These are phyloP conservation scores for Sarcophilus harrisii DNA, from an alignment of 2,797 vertebrate species.

Conservation along the genomic window DNA sequence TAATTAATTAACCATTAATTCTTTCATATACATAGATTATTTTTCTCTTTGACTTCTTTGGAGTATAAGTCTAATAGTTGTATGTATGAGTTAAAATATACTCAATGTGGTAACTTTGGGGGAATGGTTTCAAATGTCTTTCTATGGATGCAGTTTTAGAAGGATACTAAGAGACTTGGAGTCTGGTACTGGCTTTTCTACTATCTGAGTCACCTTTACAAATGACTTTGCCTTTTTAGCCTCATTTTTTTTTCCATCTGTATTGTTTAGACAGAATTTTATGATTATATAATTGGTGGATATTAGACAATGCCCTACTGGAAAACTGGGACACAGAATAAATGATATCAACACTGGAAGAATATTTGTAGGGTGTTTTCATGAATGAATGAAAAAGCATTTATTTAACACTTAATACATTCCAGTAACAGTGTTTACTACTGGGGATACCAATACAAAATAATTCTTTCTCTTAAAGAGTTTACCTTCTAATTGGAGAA, in stretches of 20 bases:
- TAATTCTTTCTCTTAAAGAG: not conserved
- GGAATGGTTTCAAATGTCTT: not conserved
- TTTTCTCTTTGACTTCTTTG: not conserved
- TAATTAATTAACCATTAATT: not conserved
- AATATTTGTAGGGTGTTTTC: not conserved
- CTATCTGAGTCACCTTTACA: not conserved
- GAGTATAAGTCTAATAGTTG: not conserved
- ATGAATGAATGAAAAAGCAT: not conserved
- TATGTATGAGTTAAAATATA: not conserved
- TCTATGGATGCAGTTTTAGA: not conserved
- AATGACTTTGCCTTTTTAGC: not conserved
- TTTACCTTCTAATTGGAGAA: not conserved
- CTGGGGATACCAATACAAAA: not conserved
- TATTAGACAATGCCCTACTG: not conserved
- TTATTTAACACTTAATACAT: not conserved
- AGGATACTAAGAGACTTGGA: not conserved
- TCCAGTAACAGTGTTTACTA: not conserved
- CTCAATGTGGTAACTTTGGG: not conserved
- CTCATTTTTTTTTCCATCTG: not conserved
- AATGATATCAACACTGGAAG: not conserved
- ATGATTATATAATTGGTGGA: too few relatives aligned
- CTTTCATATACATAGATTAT: not conserved
- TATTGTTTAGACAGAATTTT: not conserved
- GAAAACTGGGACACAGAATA: not conserved
- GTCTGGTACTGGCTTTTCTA: not conserved